Base-by-base conservation (phyloP, 2,888 invertebrate genomes). In the Agrotis puta region DNA sequence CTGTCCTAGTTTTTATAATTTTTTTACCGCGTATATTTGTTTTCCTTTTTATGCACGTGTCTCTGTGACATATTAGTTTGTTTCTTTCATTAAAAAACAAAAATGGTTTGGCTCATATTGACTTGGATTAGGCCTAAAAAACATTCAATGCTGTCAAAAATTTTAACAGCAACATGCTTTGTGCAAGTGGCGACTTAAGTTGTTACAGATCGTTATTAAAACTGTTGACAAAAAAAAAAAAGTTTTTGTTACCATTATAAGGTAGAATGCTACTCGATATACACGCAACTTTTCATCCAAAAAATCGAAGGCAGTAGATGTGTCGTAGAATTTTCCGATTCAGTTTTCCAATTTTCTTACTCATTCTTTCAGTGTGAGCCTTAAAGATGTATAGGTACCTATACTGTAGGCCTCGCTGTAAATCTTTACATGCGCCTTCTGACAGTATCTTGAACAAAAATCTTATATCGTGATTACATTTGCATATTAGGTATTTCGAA, bases 401-500 rank as follows among this genome's bases (percentile, higher is more conserved):
- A 59, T 67, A 79, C 69, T 69, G 66, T 58, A 77, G 69, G 69
- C 64, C 77, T 70, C 62, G 72, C 57, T 77, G 70, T 77, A 79
- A 77, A 85, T 82, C 85, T 84, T 81, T 73, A 61, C 72, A 69
- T 70, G 68, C 71, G 76, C 77, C 71, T 79, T 63, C 79, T 77
- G 85, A 84, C 85, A 70, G 76, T 79, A 85, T 85, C 85, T 81
- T 77, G 76, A 82, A 81, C 64, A 77, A 81, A 74, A 84, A 85
- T 85, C 85, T 82, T 76, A 75, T 74, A 84, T 79, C 84, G 74
- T 81, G 84, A 85, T 85, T 85, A 85, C 85, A 82, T 85, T 85
- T 79, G 75, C 77, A 85, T 85, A 83, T 82, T 85, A 77, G 75
- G 69, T 83, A 76, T 82, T 81, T 70, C 70, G 57, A 70, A 59